Evolutionary conservation across 2,888 invertebrate genomes (phyloP).

Genomic region (Drosophila melanocephala): DNA sequence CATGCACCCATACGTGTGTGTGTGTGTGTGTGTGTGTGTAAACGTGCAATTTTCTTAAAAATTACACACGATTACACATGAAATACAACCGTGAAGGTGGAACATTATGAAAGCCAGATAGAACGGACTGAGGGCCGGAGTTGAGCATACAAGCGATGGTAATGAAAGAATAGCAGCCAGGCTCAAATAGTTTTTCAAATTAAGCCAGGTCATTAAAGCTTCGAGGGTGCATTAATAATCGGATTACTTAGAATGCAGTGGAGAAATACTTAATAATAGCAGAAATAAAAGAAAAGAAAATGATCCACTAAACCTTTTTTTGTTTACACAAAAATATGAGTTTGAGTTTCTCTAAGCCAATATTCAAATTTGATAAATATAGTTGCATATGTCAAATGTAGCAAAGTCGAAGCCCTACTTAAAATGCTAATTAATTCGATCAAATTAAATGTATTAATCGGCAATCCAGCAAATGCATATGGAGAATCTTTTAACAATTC

Average conservation of each 20-base stretch:
- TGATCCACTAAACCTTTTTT: not conserved
- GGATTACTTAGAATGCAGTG: constrained; percentile 24
- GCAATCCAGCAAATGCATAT: not conserved
- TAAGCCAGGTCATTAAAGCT: constrained; percentile 22
- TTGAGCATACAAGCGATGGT: constrained; percentile 18
- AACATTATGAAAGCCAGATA: constrained; percentile 46
- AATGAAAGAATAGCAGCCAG: constrained; percentile 38
- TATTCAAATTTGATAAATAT: not conserved
- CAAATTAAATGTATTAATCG: not conserved
- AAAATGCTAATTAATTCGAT: not conserved
- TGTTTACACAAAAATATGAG: not conserved
- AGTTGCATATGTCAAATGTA: not conserved
- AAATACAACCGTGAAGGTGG: constrained; percentile 60
- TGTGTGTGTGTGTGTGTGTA: constrained; percentile 33
- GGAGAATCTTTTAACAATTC: not conserved
- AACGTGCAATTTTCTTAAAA: constrained; percentile 83
- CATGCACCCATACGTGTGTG: constrained; percentile 10
- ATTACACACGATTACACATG: constrained; percentile 84
- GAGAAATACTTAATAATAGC: not conserved
- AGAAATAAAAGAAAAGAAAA: not conserved
- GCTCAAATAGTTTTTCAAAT: constrained; percentile 15
- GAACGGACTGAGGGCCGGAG: not conserved
- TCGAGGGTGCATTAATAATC: constrained; percentile 31
- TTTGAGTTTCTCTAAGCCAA: not conserved
- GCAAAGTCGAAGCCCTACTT: not conserved